Percentiles rank a stretch among this genome's conserved stretches.
These are phyloP conservation scores for Acropora yongei DNA, from an alignment of 64 coral and sea anemone species.

Conservation along the genomic window DNA sequence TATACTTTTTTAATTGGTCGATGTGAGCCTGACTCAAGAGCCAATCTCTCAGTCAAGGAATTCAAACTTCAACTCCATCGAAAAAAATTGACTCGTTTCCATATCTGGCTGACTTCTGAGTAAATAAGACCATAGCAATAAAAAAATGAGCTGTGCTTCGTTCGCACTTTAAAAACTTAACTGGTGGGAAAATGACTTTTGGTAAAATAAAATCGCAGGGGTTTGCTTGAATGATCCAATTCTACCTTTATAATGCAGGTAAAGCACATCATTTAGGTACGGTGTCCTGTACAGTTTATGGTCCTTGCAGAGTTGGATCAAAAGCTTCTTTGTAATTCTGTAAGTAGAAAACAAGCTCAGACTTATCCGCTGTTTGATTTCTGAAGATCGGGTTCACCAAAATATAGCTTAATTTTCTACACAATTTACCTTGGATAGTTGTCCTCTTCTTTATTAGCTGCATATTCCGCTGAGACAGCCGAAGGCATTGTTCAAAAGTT, in stretches of 20 bases:
- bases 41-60: too few relatives aligned
- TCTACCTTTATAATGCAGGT: constrained; percentile 94
- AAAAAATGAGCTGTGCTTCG: too few relatives aligned
- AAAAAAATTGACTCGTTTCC: too few relatives aligned
- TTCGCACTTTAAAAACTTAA: too few relatives aligned
- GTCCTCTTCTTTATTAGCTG: constrained; percentile 65
- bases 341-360: neutral
- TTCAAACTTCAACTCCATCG: too few relatives aligned
- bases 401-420: neutral
- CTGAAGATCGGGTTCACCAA: too few relatives aligned
- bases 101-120: too few relatives aligned
- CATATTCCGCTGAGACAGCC: constrained; percentile 34
- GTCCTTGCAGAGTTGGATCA: constrained; percentile 91
- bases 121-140: too few relatives aligned
- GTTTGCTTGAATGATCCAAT: neutral
- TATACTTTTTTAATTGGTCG: too few relatives aligned
- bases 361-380: too few relatives aligned
- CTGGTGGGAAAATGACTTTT: too few relatives aligned
- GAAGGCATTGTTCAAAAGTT: constrained; percentile 26
- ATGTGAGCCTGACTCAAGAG: too few relatives aligned
- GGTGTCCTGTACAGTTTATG: constrained; percentile 95
- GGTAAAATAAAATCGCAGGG: neutral
- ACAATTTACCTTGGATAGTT: constrained; percentile 73
- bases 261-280: constrained; percentile 94
- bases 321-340: constrained; percentile 89